Evolutionary conservation across 1,140 invertebrate genomes (phyloP).

Genomic region (Ceratina australensis): DNA sequence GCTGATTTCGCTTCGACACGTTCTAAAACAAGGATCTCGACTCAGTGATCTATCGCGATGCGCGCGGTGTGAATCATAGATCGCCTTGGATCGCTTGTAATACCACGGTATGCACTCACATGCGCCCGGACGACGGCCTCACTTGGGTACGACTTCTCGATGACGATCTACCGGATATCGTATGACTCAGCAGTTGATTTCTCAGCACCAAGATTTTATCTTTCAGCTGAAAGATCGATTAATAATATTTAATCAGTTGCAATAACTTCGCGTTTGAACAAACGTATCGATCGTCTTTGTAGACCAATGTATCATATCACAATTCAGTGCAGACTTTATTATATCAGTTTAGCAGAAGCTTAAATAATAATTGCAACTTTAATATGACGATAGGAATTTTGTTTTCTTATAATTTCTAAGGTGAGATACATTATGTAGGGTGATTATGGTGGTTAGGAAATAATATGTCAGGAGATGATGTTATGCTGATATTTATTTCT

Average conservation of each 20-base stretch:
- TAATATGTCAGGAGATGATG: no score
- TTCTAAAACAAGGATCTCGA: conserved; percentile 67
- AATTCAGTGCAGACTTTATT: no score
- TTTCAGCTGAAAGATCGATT: conserved; percentile 68
- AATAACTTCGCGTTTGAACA: not conserved
- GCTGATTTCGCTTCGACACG: conserved; percentile 72
- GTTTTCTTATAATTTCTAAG: no score
- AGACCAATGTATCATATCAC: not conserved
- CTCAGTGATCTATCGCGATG: conserved; percentile 40
- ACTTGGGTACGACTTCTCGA: conserved; percentile 57
- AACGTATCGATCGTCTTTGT: no score
- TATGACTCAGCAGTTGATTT: conserved; percentile 74
- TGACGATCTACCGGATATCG: conserved; percentile 68
- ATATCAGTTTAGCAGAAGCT: no score
- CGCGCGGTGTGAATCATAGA: conserved; percentile 39
- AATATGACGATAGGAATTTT: no score
- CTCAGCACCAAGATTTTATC: conserved; percentile 72
- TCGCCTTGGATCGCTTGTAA: conserved; percentile 34
- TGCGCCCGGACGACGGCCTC: conserved; percentile 67
- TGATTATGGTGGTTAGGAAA: no score
- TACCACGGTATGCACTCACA: conserved; percentile 60
- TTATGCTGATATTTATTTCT: no score
- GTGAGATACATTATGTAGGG: no score
- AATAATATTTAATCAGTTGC: not conserved
- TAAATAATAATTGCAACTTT: no score